phyloP scores from a whole-genome alignment of 2,888 invertebrate species.

The Nomada lathburiana region DNA sequence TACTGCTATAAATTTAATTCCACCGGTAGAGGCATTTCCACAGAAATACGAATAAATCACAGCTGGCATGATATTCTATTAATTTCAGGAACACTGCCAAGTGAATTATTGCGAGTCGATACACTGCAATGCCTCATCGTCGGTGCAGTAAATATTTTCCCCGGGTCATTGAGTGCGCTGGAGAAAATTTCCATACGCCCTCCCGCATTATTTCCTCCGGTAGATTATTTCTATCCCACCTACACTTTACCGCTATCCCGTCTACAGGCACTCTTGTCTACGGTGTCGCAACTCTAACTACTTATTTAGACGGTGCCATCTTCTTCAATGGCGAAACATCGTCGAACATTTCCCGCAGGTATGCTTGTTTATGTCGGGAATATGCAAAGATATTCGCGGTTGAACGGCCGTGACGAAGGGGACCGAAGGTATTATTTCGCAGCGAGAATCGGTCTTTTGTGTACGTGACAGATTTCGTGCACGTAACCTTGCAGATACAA shows the following conservation, averaged over 20 bases:
- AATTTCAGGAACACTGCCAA: constrained; percentile 61
- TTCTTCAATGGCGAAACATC: neutral
- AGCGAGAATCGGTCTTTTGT: constrained; percentile 29
- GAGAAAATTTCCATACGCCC: constrained; percentile 19
- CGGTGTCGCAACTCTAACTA: neutral
- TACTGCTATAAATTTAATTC: constrained; percentile 59
- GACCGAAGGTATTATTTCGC: constrained; percentile 33
- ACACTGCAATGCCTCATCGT: constrained; percentile 45
- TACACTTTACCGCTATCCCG: neutral
- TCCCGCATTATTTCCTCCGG: neutral
- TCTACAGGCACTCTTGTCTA: neutral
- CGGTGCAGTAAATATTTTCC: constrained; percentile 55
- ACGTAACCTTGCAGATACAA: constrained; percentile 63
- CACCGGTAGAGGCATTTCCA: constrained; percentile 45
- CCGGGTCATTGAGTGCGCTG: constrained; percentile 30
- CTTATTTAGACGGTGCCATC: neutral
- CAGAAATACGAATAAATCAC: constrained; percentile 69
- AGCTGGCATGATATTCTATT: constrained; percentile 65
- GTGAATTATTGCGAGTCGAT: constrained; percentile 65
- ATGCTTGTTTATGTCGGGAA: constrained; percentile 11
- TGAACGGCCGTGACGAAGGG: constrained; percentile 11
- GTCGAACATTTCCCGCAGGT: neutral
- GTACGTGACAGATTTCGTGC: constrained; percentile 57
- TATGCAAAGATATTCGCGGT: neutral
- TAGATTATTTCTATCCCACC: constrained; percentile 4